These are phyloP conservation scores for Barypeithes pellucidus DNA, from an alignment of 2,888 invertebrate species.

Conservation along the genomic window DNA sequence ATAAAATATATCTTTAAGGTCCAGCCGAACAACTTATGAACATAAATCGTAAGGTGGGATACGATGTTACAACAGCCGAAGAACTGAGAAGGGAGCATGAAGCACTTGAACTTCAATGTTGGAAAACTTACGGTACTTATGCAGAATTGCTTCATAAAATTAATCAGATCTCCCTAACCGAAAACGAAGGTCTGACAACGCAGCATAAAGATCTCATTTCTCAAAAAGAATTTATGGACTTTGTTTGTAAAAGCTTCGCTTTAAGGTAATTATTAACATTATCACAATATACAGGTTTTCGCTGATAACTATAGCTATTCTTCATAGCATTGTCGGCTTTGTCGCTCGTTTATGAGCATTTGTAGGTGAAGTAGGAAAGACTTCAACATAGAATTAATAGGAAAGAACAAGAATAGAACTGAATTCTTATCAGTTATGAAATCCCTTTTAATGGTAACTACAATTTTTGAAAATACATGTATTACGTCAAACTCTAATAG, in stretches of 20 bases:
- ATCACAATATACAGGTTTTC: too few species aligned
- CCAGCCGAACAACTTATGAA: conserved; percentile 84
- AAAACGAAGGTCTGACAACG: conserved; percentile 66
- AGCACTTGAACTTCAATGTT: conserved; percentile 82
- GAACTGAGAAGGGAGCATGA: conserved; percentile 83
- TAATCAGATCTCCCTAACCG: conserved; percentile 71
- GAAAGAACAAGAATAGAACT: too few species aligned
- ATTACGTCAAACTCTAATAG: too few species aligned
- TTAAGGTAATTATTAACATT: conserved; percentile 73
- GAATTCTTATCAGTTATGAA: too few species aligned
- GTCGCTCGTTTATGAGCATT: too few species aligned
- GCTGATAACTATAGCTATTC: too few species aligned
- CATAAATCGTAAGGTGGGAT: conserved; percentile 81
- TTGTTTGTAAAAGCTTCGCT: conserved; percentile 85
- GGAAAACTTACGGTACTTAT: conserved; percentile 85
- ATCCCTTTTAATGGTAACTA: too few species aligned
- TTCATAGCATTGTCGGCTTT: too few species aligned
- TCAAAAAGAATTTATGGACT: conserved; percentile 87
- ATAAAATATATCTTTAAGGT: conserved; percentile 66
- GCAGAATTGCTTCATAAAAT: conserved; percentile 84
- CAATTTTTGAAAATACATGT: too few species aligned
- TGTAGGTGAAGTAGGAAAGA: too few species aligned
- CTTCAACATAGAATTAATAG: too few species aligned
- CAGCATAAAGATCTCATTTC: conserved; percentile 78
- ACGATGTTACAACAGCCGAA: conserved; percentile 82